Conservation (phyloP, 2,113 vertebrate genomes). For the Aptenodytes patagonicus region DNA sequence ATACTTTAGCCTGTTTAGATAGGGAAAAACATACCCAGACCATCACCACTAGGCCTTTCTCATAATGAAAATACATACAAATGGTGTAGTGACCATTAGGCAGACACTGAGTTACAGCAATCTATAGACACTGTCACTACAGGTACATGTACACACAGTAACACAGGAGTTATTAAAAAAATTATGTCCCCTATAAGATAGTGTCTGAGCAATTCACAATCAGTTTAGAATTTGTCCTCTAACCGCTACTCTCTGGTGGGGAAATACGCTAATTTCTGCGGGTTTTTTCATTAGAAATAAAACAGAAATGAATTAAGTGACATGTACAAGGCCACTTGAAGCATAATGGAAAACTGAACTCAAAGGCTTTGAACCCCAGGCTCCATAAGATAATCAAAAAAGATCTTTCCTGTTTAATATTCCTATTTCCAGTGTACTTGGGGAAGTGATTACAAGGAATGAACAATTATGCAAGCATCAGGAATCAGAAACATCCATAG, state of each 20-base stretch:
- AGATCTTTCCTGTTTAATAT: not conserved
- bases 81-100: not conserved
- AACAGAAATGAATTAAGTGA: not conserved
- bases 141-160: not conserved
- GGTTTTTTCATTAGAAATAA: not conserved
- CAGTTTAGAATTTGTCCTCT: not conserved
- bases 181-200: not conserved
- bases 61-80: not conserved
- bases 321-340: not conserved
- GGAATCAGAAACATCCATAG: conserved; percentile 7
- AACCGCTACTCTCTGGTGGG: not conserved
- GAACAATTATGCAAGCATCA: not conserved
- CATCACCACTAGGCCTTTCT: not conserved
- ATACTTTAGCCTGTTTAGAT: not conserved
- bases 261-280: not conserved
- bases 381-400: not conserved
- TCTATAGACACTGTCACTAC: not conserved
- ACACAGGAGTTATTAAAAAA: not conserved
- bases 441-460: not conserved
- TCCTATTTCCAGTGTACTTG: not conserved
- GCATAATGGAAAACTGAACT: not conserved
- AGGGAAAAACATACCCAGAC: not conserved
- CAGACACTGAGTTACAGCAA: not conserved
- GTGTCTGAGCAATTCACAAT: not conserved
- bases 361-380: not conserved